These are phyloP conservation scores for Pterocles gutturalis DNA, from an alignment of 2,113 vertebrate genomes.

Conservation along the genomic window DNA sequence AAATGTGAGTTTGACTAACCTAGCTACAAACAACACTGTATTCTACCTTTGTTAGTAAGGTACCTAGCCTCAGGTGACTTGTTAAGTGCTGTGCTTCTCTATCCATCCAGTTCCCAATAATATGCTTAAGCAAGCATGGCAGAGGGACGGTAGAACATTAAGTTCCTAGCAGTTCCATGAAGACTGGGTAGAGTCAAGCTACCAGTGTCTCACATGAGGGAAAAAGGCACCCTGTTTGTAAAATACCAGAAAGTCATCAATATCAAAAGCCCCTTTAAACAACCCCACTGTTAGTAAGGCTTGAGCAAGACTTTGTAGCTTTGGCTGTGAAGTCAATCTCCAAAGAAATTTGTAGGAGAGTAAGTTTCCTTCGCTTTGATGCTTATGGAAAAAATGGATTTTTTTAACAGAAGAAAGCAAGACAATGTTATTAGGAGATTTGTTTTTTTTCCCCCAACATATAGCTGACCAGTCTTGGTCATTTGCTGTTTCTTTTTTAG, in stretches of 20 bases:
- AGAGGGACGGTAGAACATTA: accelerated
- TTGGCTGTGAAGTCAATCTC: background rate
- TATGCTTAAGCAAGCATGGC: background rate
- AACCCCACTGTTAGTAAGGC: background rate
- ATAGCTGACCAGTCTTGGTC: background rate
- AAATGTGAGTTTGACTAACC: background rate
- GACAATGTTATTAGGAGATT: background rate
- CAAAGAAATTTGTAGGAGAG: background rate
- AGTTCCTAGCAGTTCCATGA: background rate
- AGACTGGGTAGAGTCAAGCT: background rate
- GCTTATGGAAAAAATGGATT: accelerated
- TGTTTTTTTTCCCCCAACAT: background rate
- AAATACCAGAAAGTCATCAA: background rate
- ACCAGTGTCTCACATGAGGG: background rate
- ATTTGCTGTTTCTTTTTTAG: background rate
- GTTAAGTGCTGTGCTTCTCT: background rate
- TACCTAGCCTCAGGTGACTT: background rate
- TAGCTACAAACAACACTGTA: background rate
- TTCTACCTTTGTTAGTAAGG: background rate
- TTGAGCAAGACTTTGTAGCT: background rate
- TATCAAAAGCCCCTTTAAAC: background rate
- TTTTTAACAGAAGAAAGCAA: background rate
- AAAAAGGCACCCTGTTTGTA: background rate
- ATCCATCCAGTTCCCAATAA: background rate
- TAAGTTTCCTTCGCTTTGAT: background rate